phyloP scores from a whole-genome alignment of 2,888 invertebrate species.

The Chouioia cunea region DNA sequence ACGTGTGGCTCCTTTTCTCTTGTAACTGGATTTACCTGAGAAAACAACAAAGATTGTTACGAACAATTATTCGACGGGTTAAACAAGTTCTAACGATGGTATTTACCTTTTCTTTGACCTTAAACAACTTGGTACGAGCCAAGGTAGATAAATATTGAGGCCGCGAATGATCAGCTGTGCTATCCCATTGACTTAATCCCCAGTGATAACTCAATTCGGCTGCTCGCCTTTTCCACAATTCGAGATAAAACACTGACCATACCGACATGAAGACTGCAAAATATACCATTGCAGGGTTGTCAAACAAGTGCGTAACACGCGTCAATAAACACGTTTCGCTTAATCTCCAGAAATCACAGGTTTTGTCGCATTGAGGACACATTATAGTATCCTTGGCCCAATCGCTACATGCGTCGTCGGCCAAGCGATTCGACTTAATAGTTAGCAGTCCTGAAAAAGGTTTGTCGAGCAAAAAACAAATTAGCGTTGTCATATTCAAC shows the following conservation, averaged over 20 bases:
- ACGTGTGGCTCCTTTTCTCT: slow-evolving; percentile 78
- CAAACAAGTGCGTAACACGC: slow-evolving; percentile 82
- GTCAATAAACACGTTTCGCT: slow-evolving; percentile 80
- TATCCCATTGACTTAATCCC: slow-evolving; percentile 83
- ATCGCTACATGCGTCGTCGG: slow-evolving; percentile 54
- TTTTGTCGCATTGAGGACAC: slow-evolving; percentile 85
- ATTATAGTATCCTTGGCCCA: slow-evolving; percentile 71
- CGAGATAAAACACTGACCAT: slow-evolving; percentile 85
- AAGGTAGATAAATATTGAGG: slow-evolving; percentile 84
- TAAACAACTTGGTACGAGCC: slow-evolving; percentile 79
- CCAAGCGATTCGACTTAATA: slow-evolving; percentile 52
- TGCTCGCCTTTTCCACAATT: slow-evolving; percentile 86
- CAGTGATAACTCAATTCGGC: slow-evolving; percentile 84
- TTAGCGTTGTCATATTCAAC: neutral
- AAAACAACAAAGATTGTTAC: slow-evolving; percentile 8
- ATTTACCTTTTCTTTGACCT: slow-evolving; percentile 74
- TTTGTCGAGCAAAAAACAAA: too few species aligned
- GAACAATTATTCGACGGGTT: too few species aligned
- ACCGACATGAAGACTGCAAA: slow-evolving; percentile 87
- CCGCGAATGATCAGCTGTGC: slow-evolving; percentile 81
- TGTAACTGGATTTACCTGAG: slow-evolving; percentile 66
- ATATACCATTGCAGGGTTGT: slow-evolving; percentile 83
- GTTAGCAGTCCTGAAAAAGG: slow-evolving; percentile 54
- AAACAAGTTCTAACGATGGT: neutral
- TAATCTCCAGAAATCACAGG: slow-evolving; percentile 82